Conservation (phyloP, 2,888 invertebrate species). For the Embidobia sp. region DNA sequence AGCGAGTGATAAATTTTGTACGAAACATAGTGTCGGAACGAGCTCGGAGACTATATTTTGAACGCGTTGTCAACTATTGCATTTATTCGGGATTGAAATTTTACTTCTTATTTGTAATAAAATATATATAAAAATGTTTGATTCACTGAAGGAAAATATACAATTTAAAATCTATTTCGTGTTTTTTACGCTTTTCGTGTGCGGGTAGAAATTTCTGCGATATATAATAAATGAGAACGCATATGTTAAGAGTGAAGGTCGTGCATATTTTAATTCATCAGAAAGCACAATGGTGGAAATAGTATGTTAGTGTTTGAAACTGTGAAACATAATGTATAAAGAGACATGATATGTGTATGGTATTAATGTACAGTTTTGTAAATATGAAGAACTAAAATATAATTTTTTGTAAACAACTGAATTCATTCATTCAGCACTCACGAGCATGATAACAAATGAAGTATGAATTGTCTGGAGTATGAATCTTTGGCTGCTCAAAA, state of each 20-base stretch:
- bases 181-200: slow-evolving; percentile 47
- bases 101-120: slow-evolving; percentile 28
- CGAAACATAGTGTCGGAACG: slow-evolving; percentile 9
- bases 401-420: slow-evolving; percentile 48
- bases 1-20: slow-evolving; percentile 19
- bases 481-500: too few relatives aligned
- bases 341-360: slow-evolving; percentile 38
- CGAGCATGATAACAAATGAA: too few relatives aligned
- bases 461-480: too few relatives aligned
- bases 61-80: slow-evolving; percentile 7
- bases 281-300: slow-evolving; percentile 26
- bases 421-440: too few relatives aligned
- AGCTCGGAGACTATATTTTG: slow-evolving; percentile 30
- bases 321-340: slow-evolving; percentile 51
- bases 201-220: slow-evolving; percentile 23
- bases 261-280: slow-evolving; percentile 36
- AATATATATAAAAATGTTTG: slow-evolving; percentile 2
- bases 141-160: not conserved
- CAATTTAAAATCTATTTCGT: slow-evolving; percentile 25
- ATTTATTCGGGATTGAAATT: slow-evolving; percentile 16
- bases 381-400: slow-evolving; percentile 56
- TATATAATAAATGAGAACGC: slow-evolving; percentile 28
- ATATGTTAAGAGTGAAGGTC: slow-evolving; percentile 12
- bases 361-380: slow-evolving; percentile 61
- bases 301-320: slow-evolving; percentile 33